Evolutionary conservation across 1,140 invertebrate species (phyloP), one percentile per base, ranked within the genome.

Genomic region (Drosophila neocordata): DNA sequence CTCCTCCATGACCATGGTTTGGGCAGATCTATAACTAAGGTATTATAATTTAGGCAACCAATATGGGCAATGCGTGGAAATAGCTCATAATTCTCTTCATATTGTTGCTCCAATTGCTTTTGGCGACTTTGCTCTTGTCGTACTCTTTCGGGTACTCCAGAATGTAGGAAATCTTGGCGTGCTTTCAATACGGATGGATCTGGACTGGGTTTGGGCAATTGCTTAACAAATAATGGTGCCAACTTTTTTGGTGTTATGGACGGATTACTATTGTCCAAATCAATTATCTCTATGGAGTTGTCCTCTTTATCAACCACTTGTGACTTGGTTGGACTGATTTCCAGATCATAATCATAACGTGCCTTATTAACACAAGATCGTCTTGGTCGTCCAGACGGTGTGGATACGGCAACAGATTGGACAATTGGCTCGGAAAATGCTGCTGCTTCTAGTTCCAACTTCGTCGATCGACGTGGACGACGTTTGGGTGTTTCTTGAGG

Each of bases 211-310:
- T 94, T 95, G 9, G 92, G 77, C 13, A 91, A 4, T 37, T 82
- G 81, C 53, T 91, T 92, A 3, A 92, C 65, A 90, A 95, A 95
- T n/a, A 95, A 91, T n/a, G 94, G 94, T 7, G 94, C 94, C 41
- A 95, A 79, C 82, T 93, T 93, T 18, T 91, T 77, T 35, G 87
- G 77, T 37, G 87, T 89, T 7, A 22, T 1, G 15, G 65, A 37
- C 2, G 75, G 31, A 65, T 81, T 81, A 34, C 81, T 84, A 22
- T 38, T 75, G 68, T 90, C 90, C 37, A 90, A 62, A 24, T 90
- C 77, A 6, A 91, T 88, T 0, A 84, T 70, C 56, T 89, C 77
- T 1, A 79, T 53, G 3, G 71, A 66, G 0, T 55, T 69, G 0
- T 77, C 64, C 37, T 20, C 13, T 72, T 56, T 51, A 13, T n/a